phyloP scores from a whole-genome alignment of 2,113 vertebrate genomes.

The Odontophorus gujanensis region DNA sequence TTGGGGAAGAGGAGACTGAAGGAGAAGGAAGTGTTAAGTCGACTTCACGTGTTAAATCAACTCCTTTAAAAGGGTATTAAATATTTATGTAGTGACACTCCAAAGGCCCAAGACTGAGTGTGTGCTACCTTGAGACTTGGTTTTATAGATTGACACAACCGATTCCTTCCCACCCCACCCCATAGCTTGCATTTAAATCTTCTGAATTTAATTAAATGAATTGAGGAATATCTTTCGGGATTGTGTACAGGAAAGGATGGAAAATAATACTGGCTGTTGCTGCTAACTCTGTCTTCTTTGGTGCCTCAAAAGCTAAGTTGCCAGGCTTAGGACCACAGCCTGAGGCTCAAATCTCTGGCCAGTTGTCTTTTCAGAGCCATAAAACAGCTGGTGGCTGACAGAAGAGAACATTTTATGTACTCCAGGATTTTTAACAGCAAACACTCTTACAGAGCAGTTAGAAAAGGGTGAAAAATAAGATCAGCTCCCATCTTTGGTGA shows the following conservation, averaged over 20 bases:
- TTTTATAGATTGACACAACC: slow-evolving; percentile 24
- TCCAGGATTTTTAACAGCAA: neutral
- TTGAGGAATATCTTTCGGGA: neutral
- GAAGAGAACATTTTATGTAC: neutral
- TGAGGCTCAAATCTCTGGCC: neutral
- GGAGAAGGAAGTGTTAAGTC: slow-evolving; percentile 43
- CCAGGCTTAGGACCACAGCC: neutral
- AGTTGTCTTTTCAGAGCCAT: neutral
- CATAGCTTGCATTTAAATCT: slow-evolving; percentile 16
- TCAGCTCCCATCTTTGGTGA: neutral
- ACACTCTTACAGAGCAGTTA: neutral
- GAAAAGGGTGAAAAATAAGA: neutral
- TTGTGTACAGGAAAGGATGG: neutral
- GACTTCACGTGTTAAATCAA: slow-evolving; percentile 41
- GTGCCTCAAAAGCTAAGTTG: neutral
- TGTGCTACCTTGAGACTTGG: slow-evolving; percentile 39
- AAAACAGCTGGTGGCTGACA: neutral
- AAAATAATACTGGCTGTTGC: neutral
- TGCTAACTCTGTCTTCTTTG: neutral
- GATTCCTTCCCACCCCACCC: neutral
- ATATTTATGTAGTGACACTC: slow-evolving; percentile 21
- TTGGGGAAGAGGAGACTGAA: slow-evolving; percentile 41
- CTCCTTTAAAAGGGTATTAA: slow-evolving; percentile 46
- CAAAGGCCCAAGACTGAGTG: neutral
- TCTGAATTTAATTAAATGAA: slow-evolving; percentile 31